Conservation (phyloP, 2,113 vertebrate species). For the Eptatretus burgeri region DNA sequence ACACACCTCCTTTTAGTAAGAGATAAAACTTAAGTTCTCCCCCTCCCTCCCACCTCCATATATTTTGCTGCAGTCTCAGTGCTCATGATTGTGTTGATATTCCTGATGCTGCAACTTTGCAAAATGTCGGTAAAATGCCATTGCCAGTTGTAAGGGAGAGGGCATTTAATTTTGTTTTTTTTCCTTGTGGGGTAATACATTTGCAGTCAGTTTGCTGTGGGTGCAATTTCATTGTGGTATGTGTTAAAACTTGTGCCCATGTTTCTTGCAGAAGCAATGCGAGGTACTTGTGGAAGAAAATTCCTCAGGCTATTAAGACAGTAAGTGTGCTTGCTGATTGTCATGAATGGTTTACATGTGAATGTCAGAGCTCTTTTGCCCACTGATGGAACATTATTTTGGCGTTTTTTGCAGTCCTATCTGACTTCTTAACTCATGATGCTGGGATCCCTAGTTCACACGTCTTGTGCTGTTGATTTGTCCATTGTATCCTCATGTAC, state of each 20-base stretch:
- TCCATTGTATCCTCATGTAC: no score
- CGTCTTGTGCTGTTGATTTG: no score
- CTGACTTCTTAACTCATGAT: no score
- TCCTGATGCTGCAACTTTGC: background rate
- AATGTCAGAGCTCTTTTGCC: no score
- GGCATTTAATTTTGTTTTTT: background rate
- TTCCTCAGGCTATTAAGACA: conserved; percentile 55
- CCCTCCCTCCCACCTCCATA: no score
- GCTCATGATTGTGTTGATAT: background rate
- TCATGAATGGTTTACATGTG: background rate
- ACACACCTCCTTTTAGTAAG: no score
- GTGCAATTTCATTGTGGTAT: background rate
- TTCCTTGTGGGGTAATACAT: background rate
- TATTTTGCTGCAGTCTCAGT: no score
- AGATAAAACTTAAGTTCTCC: no score
- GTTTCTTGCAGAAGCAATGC: conserved; percentile 46
- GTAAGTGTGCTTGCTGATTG: conserved; percentile 21
- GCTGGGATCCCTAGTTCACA: no score
- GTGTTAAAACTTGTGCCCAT: background rate
- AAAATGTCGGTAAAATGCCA: background rate
- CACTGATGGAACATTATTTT: no score
- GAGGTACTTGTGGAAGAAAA: conserved; percentile 80
- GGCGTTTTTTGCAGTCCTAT: no score
- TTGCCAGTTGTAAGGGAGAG: background rate
- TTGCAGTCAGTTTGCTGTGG: background rate